Base-by-base conservation (phyloP, 2,113 vertebrate genomes). In the Aptenodytes forsteri region DNA sequence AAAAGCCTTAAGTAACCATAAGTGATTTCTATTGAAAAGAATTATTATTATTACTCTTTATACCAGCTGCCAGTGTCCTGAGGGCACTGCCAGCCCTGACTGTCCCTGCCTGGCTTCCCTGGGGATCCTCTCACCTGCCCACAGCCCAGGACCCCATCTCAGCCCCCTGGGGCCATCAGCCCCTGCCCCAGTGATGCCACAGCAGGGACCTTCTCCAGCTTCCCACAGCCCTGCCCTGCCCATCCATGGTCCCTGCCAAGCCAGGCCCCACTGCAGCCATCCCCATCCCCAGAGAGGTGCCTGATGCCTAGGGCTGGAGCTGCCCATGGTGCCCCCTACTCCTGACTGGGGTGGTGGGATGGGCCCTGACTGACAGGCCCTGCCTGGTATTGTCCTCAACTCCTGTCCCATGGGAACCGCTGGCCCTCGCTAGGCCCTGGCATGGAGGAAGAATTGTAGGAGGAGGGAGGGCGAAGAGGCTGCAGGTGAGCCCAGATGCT, bases 181-280 rank as follows among this genome's bases (percentile, higher is more conserved):
- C 14, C 22, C 36, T 44, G 21, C 17, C 18, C 12, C 26, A 9
- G 7, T 36, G 32, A 56, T 42, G 58, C 36, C 36, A 56, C 26
- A 71, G 42, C 26, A 72, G 36, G n/a, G 10, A 81, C 13, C 38
- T 65, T 42, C 34, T 81, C 46, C 20, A 67, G 23, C 8, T 40
- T 9, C 11, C 22, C 29, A n/a, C 13, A 47, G 59, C 23, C 29
- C 42, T 81, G 71, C 32, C 34, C 21, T 73, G 19, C 32, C 44
- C 19, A 44, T 9, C 22, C 32, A 16, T 7, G 12, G 17, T 18
- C 30, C 8, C 32, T 78, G 56, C 10, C 65, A 42, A 36, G 15
- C 56, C 2, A 9, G 56, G 14, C 14, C n/a, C 11, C 14, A 30
- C 22, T 2, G 1, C 27, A 80, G 10, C 4, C 3, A 3, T 29